phyloP scores from a whole-genome alignment of 2,888 invertebrate species.

The Epinotia nisella region DNA sequence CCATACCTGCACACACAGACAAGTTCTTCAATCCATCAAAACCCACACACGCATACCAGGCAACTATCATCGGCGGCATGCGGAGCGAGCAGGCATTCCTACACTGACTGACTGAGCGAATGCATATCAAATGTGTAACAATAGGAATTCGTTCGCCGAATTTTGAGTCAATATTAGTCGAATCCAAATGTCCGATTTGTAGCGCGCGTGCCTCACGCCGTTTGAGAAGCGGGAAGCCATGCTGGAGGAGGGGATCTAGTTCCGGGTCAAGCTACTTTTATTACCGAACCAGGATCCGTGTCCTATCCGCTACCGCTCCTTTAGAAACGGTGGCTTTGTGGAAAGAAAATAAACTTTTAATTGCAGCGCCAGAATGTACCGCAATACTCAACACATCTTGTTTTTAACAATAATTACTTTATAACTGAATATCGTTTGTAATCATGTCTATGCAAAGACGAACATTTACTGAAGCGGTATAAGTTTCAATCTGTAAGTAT shows the following conservation, averaged over 20 bases:
- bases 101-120: conserved; percentile 27
- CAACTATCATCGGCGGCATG: conserved; percentile 42
- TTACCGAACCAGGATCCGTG: conserved; percentile 60
- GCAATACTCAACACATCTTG: neutral
- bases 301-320: conserved; percentile 58
- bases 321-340: conserved; percentile 76
- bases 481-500: neutral
- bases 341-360: conserved; percentile 63
- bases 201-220: conserved; percentile 42
- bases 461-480: neutral
- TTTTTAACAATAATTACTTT: neutral
- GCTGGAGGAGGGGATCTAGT: conserved; percentile 53
- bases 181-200: conserved; percentile 33
- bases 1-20: conserved; percentile 50
- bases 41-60: neutral
- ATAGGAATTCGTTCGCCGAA: conserved; percentile 22
- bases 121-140: conserved; percentile 25
- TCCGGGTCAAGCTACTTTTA: conserved; percentile 46
- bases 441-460: neutral
- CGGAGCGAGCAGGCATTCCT: conserved; percentile 43
- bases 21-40: neutral
- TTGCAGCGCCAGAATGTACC: conserved; percentile 6
- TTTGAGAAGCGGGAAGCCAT: conserved; percentile 63
- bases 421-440: neutral
- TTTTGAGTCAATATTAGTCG: conserved; percentile 31